Base-by-base conservation (phyloP, 2,113 vertebrate species). In the Hassar affinis region DNA sequence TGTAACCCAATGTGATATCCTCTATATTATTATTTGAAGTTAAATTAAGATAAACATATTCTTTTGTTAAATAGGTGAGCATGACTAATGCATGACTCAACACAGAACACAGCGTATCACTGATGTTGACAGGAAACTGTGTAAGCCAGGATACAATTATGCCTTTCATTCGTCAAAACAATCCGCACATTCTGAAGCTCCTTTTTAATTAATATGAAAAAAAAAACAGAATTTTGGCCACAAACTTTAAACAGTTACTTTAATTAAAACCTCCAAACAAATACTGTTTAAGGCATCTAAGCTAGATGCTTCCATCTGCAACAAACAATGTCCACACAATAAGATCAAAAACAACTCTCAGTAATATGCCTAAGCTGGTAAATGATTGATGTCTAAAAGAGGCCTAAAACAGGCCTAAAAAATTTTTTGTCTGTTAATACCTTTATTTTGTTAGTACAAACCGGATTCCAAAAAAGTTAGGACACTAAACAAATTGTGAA, bases 71-170 rank as follows among this genome's bases (percentile, higher is more conserved):
- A 85, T 22, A 62, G 75, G 59, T 81, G n/a, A 75, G 42, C 25
- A 77, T 84, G 78, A 81, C 71, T 86, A 78, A 69, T 61, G 79
- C 7, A 76, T 83, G 78, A 84, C 57, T 86, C 68, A 81, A 64
- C 76, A 47, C 52, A 54, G 56, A 79, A 62, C 69, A 59, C 59
- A 61, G 30, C 25, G 56, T 30, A 79, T 83, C 52, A 84, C 57
- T 75, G 62, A 47, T 59, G 71, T 57, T 66, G 35, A 81, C 45
- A 85, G n/a, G 49, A 51, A 85, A 75, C 2, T 3, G 18, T 62
- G 51, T 20, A 57, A 71, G 59, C 61, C 33, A 77, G 35, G 64
- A 69, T 68, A 35, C 62, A 84, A 71, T 71, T 82, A 81, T 35
- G 56, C 8, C 3, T 54, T 18, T 81, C 17, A 27, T 81, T 54